Percentiles rank a stretch among this genome's conserved stretches.
Evolutionary conservation across 2,797 vertebrate species (phyloP).

Genomic region (Bovichtus diacanthus): DNA sequence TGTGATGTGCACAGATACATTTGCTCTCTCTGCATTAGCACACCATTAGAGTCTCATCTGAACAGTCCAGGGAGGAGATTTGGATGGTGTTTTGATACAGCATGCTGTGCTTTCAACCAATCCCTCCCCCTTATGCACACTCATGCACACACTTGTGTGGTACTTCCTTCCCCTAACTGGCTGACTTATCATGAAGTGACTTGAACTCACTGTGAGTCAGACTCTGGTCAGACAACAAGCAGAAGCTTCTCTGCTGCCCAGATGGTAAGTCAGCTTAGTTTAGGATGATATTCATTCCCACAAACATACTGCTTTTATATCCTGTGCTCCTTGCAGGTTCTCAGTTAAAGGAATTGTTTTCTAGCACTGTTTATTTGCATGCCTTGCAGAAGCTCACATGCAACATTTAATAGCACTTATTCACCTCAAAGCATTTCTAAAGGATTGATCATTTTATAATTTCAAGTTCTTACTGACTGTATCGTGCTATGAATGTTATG

Average conservation of each 20-base stretch:
- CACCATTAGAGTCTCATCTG: neutral
- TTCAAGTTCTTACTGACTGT: neutral
- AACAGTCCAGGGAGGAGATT: neutral
- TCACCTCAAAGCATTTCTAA: neutral
- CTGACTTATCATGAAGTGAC: constrained; percentile 52
- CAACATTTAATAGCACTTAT: neutral
- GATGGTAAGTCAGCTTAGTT: constrained; percentile 43
- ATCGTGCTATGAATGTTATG: neutral
- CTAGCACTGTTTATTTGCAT: neutral
- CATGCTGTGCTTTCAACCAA: neutral
- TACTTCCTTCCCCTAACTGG: constrained; percentile 37
- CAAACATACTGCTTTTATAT: constrained; percentile 13
- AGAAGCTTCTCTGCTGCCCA: neutral
- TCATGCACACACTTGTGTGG: neutral
- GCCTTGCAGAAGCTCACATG: neutral
- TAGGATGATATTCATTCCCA: neutral
- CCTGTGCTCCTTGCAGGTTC: neutral
- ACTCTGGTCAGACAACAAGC: constrained; percentile 15
- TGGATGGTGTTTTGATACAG: neutral
- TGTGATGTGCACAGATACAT: neutral
- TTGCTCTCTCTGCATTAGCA: neutral
- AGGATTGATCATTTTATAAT: neutral
- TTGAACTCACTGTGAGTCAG: constrained; percentile 39
- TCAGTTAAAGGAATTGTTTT: neutral
- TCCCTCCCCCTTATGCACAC: neutral